A percentile compares a stretch with the other conserved stretches of the same genome.
Conservation (phyloP, 2,888 invertebrate species). For the Zhengitettix transpicula region DNA sequence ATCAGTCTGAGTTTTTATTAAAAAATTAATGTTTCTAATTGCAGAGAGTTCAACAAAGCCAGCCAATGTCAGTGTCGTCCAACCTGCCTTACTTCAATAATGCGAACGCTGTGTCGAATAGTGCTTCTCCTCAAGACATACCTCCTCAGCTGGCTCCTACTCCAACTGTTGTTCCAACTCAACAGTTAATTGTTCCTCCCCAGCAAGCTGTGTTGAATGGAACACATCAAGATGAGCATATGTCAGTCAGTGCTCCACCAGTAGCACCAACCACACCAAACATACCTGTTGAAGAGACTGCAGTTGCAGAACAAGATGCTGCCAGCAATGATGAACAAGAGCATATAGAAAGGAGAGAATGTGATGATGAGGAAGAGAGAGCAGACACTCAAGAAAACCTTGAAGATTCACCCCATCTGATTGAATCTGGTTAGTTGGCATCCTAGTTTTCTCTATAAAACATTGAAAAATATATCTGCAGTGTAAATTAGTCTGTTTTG, state of each 20-base stretch:
- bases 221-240: too few relatives aligned
- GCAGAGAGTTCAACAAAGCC: not conserved
- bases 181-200: too few relatives aligned
- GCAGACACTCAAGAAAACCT: conserved; percentile 1
- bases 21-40: too few relatives aligned
- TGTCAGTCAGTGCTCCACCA: conserved; percentile 12
- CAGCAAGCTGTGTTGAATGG: too few relatives aligned
- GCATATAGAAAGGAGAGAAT: not conserved
- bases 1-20: too few relatives aligned
- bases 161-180: too few relatives aligned
- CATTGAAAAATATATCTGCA: too few relatives aligned
- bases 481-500: too few relatives aligned
- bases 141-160: too few relatives aligned
- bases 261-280: conserved; percentile 17
- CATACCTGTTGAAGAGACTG: not conserved
- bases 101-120: conserved; percentile 15
- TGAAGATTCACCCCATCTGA: conserved; percentile 9
- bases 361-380: conserved; percentile 7
- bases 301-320: not conserved
- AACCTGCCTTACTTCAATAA: conserved; percentile 16
- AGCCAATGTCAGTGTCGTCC: conserved; percentile 14
- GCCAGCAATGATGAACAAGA: not conserved
- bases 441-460: not conserved
- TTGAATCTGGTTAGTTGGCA: conserved; percentile 2
- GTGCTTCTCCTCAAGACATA: conserved; percentile 13